Conservation (phyloP, 1,140 invertebrate genomes). For the Trichonephila clavipes region DNA sequence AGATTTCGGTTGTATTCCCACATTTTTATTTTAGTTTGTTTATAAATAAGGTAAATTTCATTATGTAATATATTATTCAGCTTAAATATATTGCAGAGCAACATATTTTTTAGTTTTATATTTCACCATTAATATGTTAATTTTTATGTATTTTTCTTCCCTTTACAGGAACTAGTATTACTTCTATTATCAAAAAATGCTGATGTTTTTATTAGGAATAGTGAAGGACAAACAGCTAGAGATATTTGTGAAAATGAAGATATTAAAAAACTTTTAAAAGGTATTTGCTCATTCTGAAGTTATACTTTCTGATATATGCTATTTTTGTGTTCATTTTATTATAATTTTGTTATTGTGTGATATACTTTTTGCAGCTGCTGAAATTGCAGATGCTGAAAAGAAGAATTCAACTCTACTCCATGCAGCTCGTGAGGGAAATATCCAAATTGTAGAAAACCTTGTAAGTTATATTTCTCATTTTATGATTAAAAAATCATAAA, state of each 20-base stretch:
- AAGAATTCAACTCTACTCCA: conserved; percentile 83
- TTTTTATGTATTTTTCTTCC: no score
- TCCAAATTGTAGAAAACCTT: conserved; percentile 83
- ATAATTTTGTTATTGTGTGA: neutral
- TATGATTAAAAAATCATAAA: neutral
- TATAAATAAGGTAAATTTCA: no score
- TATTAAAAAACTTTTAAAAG: conserved; percentile 84
- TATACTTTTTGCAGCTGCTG: conserved; percentile 81
- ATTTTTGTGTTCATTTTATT: neutral
- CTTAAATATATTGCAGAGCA: no score
- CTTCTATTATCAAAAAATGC: conserved; percentile 81
- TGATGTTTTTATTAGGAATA: conserved; percentile 83
- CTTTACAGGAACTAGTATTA: conserved; percentile 81
- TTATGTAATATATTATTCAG: no score
- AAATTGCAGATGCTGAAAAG: conserved; percentile 83
- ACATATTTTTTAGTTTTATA: no score
- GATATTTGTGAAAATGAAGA: conserved; percentile 84
- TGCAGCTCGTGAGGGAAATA: conserved; percentile 84
- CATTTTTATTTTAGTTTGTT: no score
- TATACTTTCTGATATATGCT: neutral
- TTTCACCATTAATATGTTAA: no score
- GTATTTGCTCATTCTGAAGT: conserved; percentile 77
- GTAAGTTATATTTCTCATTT: conserved; percentile 79
- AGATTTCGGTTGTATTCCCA: no score
- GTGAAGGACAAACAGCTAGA: conserved; percentile 84